Conservation (phyloP, 2,797 vertebrate genomes). For the Helicolenus hilgendorfi region DNA sequence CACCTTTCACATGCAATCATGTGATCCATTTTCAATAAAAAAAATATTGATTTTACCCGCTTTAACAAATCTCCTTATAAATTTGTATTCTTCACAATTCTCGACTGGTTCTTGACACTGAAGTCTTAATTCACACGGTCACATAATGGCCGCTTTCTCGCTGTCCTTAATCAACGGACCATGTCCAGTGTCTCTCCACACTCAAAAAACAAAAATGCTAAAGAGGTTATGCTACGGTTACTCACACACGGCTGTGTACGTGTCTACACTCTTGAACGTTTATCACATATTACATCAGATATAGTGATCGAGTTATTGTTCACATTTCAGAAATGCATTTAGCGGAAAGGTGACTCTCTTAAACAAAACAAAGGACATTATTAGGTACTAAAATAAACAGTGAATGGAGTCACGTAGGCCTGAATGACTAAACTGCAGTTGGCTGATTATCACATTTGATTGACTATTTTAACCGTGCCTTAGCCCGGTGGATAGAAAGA, state of each 20-base stretch:
- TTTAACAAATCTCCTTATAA: background rate
- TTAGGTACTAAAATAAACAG: constrained; percentile 31
- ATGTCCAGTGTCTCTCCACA: background rate
- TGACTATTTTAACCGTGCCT: constrained; percentile 27
- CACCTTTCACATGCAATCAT: background rate
- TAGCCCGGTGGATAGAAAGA: background rate
- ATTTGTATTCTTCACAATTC: background rate
- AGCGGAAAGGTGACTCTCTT: constrained; percentile 37
- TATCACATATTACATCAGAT: constrained; percentile 21
- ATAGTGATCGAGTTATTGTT: constrained; percentile 47
- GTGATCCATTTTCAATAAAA: background rate
- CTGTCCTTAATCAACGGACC: background rate
- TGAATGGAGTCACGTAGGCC: constrained; percentile 82
- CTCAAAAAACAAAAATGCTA: background rate
- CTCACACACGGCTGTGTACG: constrained; percentile 2
- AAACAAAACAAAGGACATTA: constrained; percentile 65
- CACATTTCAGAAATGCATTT: constrained; percentile 32
- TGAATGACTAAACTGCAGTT: constrained; percentile 13
- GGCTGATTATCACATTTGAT: constrained; percentile 58
- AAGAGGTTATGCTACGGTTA: background rate
- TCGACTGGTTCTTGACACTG: background rate
- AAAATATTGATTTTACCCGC: background rate
- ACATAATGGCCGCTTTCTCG: background rate
- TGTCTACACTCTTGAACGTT: constrained; percentile 35
- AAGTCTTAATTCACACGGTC: background rate